These are phyloP conservation scores for Reinhardtius hippoglossoides DNA, from an alignment of 2,113 vertebrate species.

Conservation along the genomic window DNA sequence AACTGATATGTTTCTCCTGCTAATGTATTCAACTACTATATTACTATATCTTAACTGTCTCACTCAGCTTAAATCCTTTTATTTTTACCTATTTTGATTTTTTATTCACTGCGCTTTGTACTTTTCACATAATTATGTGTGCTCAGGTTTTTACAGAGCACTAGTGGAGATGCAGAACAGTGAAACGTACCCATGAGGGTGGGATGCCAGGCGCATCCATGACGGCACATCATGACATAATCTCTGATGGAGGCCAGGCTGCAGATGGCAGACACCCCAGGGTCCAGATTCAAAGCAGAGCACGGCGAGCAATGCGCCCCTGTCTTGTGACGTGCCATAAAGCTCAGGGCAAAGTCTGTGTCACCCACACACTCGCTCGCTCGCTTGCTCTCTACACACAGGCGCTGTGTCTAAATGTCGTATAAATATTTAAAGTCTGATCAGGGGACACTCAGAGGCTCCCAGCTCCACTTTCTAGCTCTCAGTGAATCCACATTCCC, in stretches of 20 bases:
- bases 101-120: not conserved
- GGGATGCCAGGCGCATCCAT: conserved; percentile 16
- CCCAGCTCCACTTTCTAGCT: conserved; percentile 41
- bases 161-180: not conserved
- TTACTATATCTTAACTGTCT: no score
- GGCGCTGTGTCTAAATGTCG: conserved; percentile 62
- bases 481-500: conserved; percentile 60
- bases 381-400: conserved; percentile 9
- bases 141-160: not conserved
- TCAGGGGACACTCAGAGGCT: conserved; percentile 37
- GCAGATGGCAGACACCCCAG: conserved; percentile 71
- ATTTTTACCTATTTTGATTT: no score
- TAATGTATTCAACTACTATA: no score
- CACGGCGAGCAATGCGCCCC: conserved; percentile 38
- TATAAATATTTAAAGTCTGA: conserved; percentile 72
- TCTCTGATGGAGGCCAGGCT: conserved; percentile 51
- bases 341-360: conserved; percentile 43
- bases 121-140: no score
- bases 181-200: not conserved
- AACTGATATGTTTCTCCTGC: no score
- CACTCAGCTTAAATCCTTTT: no score
- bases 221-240: conserved; percentile 42
- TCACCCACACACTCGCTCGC: not conserved
- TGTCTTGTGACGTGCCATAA: conserved; percentile 42
- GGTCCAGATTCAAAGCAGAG: conserved; percentile 50